These are phyloP conservation scores for Caenorhabditis inopinata DNA, from an alignment of 1,140 invertebrate species.

Conservation along the genomic window DNA sequence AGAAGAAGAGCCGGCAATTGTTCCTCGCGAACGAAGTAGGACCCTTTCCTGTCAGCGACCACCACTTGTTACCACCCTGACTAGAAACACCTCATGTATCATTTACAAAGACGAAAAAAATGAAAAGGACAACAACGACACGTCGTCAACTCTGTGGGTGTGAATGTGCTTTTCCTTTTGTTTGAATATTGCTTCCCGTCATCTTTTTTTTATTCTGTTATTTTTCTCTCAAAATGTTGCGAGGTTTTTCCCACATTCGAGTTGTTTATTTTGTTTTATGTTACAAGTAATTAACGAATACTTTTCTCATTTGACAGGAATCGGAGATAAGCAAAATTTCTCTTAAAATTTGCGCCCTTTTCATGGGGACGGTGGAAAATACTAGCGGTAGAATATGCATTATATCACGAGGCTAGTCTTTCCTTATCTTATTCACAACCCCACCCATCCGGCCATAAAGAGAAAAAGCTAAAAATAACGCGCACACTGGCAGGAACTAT, in stretches of 20 bases:
- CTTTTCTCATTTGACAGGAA: not conserved
- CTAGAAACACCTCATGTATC: conserved; percentile 38
- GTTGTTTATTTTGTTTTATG: not conserved
- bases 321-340: not conserved
- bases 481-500: too few relatives aligned
- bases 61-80: conserved; percentile 17
- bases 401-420: too few relatives aligned
- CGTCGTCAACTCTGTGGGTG: conserved; percentile 12
- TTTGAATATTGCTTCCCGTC: not conserved
- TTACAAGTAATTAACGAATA: conserved; percentile 28
- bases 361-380: too few relatives aligned
- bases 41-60: conserved; percentile 35
- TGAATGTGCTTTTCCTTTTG: not conserved
- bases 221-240: not conserved
- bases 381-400: too few relatives aligned
- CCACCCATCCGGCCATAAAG: too few relatives aligned
- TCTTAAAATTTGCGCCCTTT: not conserved
- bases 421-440: too few relatives aligned
- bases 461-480: too few relatives aligned
- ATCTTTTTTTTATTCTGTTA: not conserved
- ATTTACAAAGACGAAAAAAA: conserved; percentile 5
- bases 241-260: conserved; percentile 7
- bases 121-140: not conserved
- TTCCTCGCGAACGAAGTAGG: conserved; percentile 26
- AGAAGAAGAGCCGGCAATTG: conserved; percentile 40